A percentile compares a stretch with the other conserved stretches of the same genome.
Conservation (phyloP, 2,113 vertebrate genomes). For the Cebidichthys violaceus region DNA sequence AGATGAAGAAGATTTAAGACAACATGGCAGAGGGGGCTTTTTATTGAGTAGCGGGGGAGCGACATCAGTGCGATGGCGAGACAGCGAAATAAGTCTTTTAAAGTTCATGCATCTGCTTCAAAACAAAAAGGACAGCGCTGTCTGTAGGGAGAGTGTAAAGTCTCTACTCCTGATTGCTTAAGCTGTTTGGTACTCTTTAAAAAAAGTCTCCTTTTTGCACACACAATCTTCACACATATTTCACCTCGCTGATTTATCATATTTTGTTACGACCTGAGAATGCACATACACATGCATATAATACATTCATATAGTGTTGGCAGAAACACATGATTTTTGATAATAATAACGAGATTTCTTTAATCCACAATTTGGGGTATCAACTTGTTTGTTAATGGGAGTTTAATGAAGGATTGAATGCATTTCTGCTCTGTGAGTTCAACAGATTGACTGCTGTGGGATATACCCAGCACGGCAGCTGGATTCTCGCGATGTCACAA, state of each 20-base stretch:
- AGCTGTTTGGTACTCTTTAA: neutral
- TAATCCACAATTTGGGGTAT: neutral
- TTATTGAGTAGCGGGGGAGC: constrained; percentile 23
- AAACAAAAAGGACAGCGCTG: constrained; percentile 4
- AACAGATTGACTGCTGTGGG: neutral
- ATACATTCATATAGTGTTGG: neutral
- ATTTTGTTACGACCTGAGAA: neutral
- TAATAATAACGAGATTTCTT: neutral
- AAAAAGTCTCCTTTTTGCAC: neutral
- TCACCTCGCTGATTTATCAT: neutral
- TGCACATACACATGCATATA: neutral
- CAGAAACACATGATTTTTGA: neutral
- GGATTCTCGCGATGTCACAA: too few species aligned
- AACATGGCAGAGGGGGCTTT: constrained; percentile 9
- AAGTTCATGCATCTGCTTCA: constrained; percentile 38
- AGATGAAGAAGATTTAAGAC: constrained; percentile 37
- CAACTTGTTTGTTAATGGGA: neutral
- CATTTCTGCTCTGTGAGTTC: neutral
- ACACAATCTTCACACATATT: neutral
- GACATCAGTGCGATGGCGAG: constrained; percentile 32
- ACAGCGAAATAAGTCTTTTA: constrained; percentile 18
- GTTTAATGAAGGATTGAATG: neutral
- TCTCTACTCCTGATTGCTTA: neutral
- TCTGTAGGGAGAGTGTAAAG: constrained; percentile 16
- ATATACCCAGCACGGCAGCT: neutral